Evolutionary conservation across 2,797 vertebrate species (phyloP).

Genomic region (Clamator glandarius): DNA sequence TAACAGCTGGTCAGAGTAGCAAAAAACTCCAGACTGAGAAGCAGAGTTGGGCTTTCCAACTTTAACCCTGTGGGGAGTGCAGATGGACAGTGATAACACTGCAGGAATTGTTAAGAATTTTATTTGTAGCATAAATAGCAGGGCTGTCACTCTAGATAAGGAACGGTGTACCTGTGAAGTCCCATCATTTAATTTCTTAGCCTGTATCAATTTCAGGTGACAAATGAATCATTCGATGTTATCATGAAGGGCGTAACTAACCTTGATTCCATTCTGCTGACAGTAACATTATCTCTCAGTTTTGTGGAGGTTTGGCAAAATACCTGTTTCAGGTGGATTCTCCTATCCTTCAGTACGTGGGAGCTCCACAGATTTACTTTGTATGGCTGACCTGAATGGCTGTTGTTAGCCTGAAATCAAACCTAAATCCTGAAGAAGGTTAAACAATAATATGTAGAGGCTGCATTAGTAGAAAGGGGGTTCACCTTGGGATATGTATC

Average conservation of each 20-base stretch:
- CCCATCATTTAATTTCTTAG: neutral
- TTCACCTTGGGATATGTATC: slow-evolving; percentile 55
- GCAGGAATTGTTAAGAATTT: neutral
- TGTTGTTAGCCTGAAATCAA: slow-evolving; percentile 18
- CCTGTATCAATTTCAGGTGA: neutral
- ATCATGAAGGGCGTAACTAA: neutral
- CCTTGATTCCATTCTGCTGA: neutral
- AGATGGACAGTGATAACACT: neutral
- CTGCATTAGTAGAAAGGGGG: neutral
- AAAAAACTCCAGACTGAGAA: neutral
- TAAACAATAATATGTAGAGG: neutral
- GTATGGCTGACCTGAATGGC: neutral
- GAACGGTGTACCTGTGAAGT: neutral
- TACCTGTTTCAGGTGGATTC: neutral
- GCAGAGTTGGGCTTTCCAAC: neutral
- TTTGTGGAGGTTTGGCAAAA: neutral
- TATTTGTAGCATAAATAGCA: neutral
- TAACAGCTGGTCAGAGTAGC: slow-evolving; percentile 31
- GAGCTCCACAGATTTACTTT: neutral
- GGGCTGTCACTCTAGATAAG: neutral
- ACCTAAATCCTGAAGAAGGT: neutral
- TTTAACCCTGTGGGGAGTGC: slow-evolving; percentile 27
- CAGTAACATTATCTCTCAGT: neutral
- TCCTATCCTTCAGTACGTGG: neutral
- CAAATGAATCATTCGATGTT: neutral